Conservation (phyloP, 2,113 vertebrate genomes). For the Petrocephalus zakoni region DNA sequence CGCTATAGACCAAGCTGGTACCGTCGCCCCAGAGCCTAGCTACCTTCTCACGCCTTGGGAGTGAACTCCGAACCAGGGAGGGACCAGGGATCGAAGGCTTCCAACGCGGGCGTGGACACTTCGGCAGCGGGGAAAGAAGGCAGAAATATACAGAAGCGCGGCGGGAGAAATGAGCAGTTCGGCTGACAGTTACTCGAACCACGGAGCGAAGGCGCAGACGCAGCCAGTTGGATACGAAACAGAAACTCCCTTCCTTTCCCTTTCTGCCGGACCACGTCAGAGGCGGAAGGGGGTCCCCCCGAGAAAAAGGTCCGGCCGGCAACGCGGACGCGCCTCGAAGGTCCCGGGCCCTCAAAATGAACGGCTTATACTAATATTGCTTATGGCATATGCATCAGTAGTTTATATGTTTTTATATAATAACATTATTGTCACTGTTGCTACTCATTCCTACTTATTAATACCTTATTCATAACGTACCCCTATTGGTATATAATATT, state of each 20-base stretch:
- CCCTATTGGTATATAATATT: background rate
- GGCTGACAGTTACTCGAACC: background rate
- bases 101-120: background rate
- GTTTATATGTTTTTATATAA: background rate
- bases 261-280: slow-evolving; percentile 3
- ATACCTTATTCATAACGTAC: background rate
- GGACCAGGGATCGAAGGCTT: background rate
- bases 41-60: background rate
- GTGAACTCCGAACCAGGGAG: background rate
- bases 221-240: background rate
- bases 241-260: slow-evolving; percentile 2
- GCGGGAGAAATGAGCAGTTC: background rate
- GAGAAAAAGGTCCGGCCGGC: background rate
- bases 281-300: background rate
- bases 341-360: background rate
- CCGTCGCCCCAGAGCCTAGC: background rate
- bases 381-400: background rate
- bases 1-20: background rate
- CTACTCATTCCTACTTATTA: background rate
- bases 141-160: background rate
- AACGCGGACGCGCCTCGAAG: background rate
- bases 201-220: too few relatives aligned
- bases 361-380: background rate
- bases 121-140: background rate
- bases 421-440: background rate